phyloP scores from a whole-genome alignment of 2,797 vertebrate species.

The Pogonophryne albipinna region DNA sequence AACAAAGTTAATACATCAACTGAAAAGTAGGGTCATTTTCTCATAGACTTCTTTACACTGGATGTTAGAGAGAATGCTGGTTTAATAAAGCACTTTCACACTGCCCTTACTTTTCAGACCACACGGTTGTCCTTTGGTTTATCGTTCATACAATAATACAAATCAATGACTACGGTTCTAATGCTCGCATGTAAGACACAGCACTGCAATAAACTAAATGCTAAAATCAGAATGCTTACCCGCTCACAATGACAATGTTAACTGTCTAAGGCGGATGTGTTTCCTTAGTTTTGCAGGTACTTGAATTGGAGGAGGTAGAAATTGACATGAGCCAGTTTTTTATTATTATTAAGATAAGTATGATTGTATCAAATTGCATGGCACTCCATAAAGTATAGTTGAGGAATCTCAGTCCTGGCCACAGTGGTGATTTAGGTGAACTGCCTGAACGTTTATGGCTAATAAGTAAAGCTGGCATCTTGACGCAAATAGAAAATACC shows the following conservation, averaged over 20 bases:
- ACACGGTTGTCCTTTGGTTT: no score
- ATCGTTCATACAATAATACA: background rate
- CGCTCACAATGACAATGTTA: no score
- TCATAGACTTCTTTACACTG: no score
- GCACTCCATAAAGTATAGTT: background rate
- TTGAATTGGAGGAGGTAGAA: background rate
- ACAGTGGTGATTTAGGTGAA: background rate
- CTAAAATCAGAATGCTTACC: background rate
- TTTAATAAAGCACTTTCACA: no score
- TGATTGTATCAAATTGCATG: background rate
- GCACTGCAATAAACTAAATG: background rate
- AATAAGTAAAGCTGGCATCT: conserved; percentile 36
- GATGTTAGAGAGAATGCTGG: no score
- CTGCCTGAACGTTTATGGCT: conserved; percentile 20
- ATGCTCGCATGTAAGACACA: background rate
- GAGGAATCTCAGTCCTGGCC: background rate
- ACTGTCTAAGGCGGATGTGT: background rate
- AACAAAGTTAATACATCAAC: no score
- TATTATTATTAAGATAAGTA: no score
- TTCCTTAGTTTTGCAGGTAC: background rate
- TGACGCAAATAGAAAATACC: conserved; percentile 64
- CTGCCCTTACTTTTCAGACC: no score
- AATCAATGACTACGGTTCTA: background rate
- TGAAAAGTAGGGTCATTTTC: no score
- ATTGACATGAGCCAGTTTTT: background rate